Percentiles rank a stretch among this genome's conserved stretches.
phyloP scores from a whole-genome alignment of 2,797 vertebrate species.

The Pelodytes ibericus region DNA sequence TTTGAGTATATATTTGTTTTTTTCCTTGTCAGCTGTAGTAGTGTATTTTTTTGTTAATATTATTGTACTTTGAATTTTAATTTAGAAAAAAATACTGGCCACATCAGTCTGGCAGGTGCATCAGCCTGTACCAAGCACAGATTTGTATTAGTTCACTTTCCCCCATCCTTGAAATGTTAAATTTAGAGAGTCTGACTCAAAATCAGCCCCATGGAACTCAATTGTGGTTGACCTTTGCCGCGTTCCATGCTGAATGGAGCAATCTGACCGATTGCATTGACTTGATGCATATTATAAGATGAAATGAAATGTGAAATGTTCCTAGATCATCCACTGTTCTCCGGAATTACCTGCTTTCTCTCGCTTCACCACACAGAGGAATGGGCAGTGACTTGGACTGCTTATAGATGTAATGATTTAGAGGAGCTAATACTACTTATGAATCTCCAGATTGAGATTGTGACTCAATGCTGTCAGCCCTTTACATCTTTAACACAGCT shows the following conservation, averaged over 20 bases:
- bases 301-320: neutral
- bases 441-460: neutral
- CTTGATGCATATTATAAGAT: neutral
- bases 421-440: neutral
- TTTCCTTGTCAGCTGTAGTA: no score
- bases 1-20: no score
- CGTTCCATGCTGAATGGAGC: neutral
- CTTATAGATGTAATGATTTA: constrained; percentile 5
- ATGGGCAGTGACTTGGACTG: neutral
- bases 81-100: no score
- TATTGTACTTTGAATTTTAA: no score
- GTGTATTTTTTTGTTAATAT: no score
- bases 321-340: neutral
- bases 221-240: neutral
- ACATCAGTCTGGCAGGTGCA: no score
- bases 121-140: no score
- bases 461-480: constrained; percentile 10
- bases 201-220: neutral
- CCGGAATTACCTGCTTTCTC: neutral
- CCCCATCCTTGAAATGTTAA: neutral
- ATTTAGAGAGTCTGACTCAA: neutral
- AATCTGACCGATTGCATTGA: neutral
- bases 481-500: neutral
- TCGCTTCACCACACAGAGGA: neutral
- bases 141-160: no score